Base-by-base conservation (phyloP, 2,888 invertebrate genomes). In the Melangyna quadrimaculata region DNA sequence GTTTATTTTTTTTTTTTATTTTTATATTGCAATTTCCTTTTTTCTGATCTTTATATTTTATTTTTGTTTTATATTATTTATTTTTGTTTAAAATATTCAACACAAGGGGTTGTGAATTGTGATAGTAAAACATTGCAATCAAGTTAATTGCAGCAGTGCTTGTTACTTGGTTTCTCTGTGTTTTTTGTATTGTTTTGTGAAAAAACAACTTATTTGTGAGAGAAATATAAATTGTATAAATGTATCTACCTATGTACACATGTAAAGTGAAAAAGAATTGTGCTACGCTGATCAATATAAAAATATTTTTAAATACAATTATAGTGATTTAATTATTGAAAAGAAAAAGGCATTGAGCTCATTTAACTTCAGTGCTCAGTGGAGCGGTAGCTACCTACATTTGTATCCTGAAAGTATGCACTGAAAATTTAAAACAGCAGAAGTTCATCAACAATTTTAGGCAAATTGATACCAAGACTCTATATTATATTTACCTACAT, bases 51-150 rank as follows among this genome's bases (percentile, higher is more conserved):
- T 53, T 27, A n/a, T 53, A 9, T 14, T 14, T 59, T 22, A 14
- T 35, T 35, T 51, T 14, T 51, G 48, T 35, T 57, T 35, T 61
- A 22, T 22, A 35, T 37, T 63, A 43, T 65, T 45, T 45, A 19
- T 45, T 40, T 61, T 61, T n/a, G 24, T 5, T 40, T 40, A 12
- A n/a, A 61, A 24, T 27, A 24, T 40, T 61, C 14, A 51, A 24
- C 24, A 27, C 24, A 40, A 17, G 27, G 40, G 61, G 2, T 40
- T n/a, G 40, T 37, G 14, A 43, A 1, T 40, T n/a, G 40, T 37
- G 14, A 43, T 22, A 24, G 59, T 59, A n/a, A 59, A 61, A 61
- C 24, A 59, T n/a, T 59, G 24, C 37, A 59, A 59, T 59, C 40
- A 40, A 27, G 24, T 61, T 40, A 24, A 61, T 61, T 43, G 61